These are phyloP conservation scores for Chrysina gloriosa DNA, from an alignment of 2,888 invertebrate species.

Conservation along the genomic window DNA sequence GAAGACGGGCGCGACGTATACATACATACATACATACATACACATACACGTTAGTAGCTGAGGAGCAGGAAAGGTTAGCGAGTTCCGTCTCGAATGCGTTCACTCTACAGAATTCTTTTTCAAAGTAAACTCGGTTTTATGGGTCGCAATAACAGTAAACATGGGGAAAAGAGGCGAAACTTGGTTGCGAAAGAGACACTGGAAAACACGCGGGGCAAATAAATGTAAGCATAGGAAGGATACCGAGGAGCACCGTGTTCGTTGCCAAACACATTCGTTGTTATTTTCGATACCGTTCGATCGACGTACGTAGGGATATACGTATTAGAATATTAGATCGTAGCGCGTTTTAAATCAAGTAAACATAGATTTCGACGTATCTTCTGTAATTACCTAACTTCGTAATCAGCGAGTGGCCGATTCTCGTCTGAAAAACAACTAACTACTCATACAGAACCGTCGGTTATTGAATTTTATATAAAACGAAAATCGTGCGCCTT, in stretches of 20 bases:
- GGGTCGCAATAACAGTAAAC: constrained; percentile 39
- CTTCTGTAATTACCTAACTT: too few relatives aligned
- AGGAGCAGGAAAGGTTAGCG: neutral
- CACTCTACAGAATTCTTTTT: constrained; percentile 31
- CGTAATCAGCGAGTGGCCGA: too few relatives aligned
- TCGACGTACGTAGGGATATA: too few relatives aligned
- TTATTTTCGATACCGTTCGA: neutral
- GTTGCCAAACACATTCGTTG: neutral
- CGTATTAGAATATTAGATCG: too few relatives aligned
- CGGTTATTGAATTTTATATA: too few relatives aligned
- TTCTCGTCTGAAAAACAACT: too few relatives aligned
- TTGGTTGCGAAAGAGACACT: constrained; percentile 26
- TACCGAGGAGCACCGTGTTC: neutral
- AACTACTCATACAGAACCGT: too few relatives aligned
- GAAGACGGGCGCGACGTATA: neutral
- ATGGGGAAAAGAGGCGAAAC: constrained; percentile 11
- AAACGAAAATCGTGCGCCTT: too few relatives aligned
- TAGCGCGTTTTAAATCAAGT: too few relatives aligned
- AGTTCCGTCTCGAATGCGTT: neutral
- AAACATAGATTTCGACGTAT: too few relatives aligned
- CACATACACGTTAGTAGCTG: neutral
- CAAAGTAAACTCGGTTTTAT: constrained; percentile 41
- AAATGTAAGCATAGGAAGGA: constrained; percentile 1
- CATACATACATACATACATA: neutral
- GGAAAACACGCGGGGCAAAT: constrained; percentile 8